Conservation (phyloP, 1,140 invertebrate species). For the Hylaeus volcanicus region DNA sequence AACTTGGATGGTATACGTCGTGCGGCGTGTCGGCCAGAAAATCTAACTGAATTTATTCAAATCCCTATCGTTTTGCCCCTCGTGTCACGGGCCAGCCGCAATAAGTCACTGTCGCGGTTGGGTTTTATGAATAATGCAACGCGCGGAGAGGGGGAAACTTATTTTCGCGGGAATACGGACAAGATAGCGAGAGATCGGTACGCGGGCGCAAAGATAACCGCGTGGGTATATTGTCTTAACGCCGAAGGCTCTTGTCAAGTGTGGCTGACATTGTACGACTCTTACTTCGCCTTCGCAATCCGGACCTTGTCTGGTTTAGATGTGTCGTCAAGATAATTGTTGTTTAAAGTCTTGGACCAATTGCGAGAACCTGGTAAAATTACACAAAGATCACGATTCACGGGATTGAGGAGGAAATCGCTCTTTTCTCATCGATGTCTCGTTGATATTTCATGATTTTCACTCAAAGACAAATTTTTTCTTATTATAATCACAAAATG, state of each 20-base stretch:
- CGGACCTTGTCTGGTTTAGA: too few species aligned
- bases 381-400: too few species aligned
- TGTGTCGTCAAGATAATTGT: too few species aligned
- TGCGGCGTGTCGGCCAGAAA: constrained; percentile 20
- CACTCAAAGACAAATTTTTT: too few species aligned
- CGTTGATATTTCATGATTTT: too few species aligned
- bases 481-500: too few species aligned
- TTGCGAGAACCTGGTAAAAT: too few species aligned
- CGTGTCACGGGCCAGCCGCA: constrained; percentile 41
- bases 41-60: constrained; percentile 69
- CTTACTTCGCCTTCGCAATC: too few species aligned
- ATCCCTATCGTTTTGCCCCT: constrained; percentile 64
- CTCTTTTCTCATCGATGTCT: too few species aligned
- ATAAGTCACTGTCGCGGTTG: constrained; percentile 64
- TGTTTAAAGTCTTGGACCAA: too few species aligned
- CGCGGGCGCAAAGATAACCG: not conserved
- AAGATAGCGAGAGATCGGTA: constrained; percentile 20
- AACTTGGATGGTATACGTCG: constrained; percentile 47
- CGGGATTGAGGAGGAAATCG: too few species aligned
- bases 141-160: constrained; percentile 36
- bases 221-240: constrained; percentile 25
- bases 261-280: too few species aligned
- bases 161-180: constrained; percentile 44
- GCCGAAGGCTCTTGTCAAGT: not conserved
- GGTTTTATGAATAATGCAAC: constrained; percentile 67